Base-by-base conservation (phyloP, 1,140 invertebrate genomes). In the Aphaenogaster rudis region DNA sequence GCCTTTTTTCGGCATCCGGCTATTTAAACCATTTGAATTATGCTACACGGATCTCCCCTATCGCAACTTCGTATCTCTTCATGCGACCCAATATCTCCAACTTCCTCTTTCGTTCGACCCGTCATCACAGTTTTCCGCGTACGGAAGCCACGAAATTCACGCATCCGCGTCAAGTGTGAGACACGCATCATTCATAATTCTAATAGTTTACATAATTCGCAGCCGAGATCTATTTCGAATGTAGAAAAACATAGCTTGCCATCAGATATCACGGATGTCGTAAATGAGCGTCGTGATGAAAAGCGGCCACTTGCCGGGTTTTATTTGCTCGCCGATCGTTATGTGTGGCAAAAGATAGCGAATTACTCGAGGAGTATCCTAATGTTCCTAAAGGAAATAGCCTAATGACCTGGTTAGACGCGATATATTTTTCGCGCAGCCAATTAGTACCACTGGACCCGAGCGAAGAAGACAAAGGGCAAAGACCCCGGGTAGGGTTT, bases 381-480 rank as follows among this genome's bases (percentile, higher is more conserved):
- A 3, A 54, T 0, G 4, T 33, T 21, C 5, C 5, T 59, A 21
- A 9, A 39, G 3, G 50, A 77, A 50, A 45, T 3, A 17, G 3
- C 5, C 48, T 67, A 45, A 39, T 52, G 3, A 28, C 13, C 42
- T 45, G 33, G 42, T 71, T n/a, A 48, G 57, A 28, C 13, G 36
- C 36, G 2, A 59, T 50, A 69, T 28, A 57, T 76, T 71, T 63
- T 72, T 78, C 36, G 64, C 11, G 8, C 36, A 28, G 3, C 7
- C 77, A 28, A n/a, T 36, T 52, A 54, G 17, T 61, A 17, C 42
- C 8, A 5, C 8, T 45, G 15, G 8, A 80, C 8, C 33, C 36
- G 59, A 76, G 13, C 50, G 39, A 42, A 13, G 74, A 63, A 90
- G 76, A 86, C 71, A 85, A 89, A 89, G 86, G 66, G 13, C 45